Conservation (phyloP, 2,113 vertebrate genomes). For the Hassar affinis region DNA sequence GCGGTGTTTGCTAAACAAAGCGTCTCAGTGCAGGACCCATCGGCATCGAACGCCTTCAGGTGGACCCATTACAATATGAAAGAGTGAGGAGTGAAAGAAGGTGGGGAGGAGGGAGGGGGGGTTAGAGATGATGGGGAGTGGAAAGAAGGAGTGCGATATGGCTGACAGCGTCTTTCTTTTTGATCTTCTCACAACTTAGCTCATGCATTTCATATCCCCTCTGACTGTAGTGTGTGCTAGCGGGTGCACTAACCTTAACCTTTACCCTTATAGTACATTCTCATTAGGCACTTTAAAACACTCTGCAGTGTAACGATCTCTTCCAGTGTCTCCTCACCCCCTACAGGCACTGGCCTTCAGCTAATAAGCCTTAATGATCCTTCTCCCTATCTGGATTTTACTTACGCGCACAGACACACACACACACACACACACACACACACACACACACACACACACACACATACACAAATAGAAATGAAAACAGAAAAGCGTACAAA, state of each 20-base stretch:
- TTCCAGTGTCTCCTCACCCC: conserved; percentile 17
- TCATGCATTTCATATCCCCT: conserved; percentile 46
- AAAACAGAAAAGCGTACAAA: background rate
- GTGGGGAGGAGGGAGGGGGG: background rate
- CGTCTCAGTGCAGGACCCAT: background rate
- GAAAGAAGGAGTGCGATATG: conserved; percentile 18
- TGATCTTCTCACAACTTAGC: conserved; percentile 29
- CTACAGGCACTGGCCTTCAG: conserved; percentile 28
- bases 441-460: background rate
- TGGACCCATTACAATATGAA: conserved; percentile 28
- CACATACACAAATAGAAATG: background rate
- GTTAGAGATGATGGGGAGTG: background rate
- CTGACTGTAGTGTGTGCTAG: background rate
- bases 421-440: conserved; percentile 6
- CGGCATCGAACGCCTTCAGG: conserved; percentile 16
- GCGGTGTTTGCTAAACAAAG: conserved; percentile 24
- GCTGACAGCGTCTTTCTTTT: conserved; percentile 44
- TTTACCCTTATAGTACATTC: background rate
- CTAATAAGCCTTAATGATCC: conserved; percentile 33
- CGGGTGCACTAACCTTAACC: conserved; percentile 18
- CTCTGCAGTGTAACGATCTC: conserved; percentile 11
- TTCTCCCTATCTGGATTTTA: background rate
- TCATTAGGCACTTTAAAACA: conserved; percentile 16
- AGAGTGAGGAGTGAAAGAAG: conserved; percentile 17
- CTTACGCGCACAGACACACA: background rate